Evolutionary conservation across 2,113 vertebrate species (phyloP).

Genomic region (Progne subis): DNA sequence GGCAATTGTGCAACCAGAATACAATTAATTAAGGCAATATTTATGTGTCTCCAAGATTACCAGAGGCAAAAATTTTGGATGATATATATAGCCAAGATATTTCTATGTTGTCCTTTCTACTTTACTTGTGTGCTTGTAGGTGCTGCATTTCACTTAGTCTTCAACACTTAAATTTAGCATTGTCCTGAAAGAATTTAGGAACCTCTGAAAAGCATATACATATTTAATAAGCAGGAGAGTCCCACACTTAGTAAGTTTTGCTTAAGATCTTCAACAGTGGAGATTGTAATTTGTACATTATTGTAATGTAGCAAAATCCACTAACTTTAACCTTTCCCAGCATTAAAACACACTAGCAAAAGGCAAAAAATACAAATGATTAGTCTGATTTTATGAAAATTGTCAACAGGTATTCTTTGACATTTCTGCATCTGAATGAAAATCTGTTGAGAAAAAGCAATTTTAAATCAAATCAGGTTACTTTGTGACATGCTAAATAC

Average conservation of each 20-base stretch:
- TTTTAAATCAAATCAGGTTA: not conserved
- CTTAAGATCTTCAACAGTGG: not conserved
- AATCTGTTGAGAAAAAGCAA: not conserved
- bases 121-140: not conserved
- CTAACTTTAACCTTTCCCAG: not conserved
- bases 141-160: not conserved
- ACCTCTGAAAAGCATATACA: not conserved
- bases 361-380: not conserved
- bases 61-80: not conserved
- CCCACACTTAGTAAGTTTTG: not conserved
- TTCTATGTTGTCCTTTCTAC: not conserved
- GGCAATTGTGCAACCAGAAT: not conserved
- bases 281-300: not conserved
- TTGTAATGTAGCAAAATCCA: not conserved
- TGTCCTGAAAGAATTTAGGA: not conserved
- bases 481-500: not conserved
- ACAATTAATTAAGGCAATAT: not conserved
- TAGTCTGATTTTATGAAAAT: not conserved
- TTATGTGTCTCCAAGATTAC: not conserved
- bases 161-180: not conserved
- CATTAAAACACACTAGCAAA: not conserved
- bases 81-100: not conserved
- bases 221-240: not conserved
- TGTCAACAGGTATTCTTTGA: not conserved
- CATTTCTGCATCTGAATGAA: accelerated